phyloP scores from a whole-genome alignment of 2,113 vertebrate genomes.

The Acinonyx jubatus region DNA sequence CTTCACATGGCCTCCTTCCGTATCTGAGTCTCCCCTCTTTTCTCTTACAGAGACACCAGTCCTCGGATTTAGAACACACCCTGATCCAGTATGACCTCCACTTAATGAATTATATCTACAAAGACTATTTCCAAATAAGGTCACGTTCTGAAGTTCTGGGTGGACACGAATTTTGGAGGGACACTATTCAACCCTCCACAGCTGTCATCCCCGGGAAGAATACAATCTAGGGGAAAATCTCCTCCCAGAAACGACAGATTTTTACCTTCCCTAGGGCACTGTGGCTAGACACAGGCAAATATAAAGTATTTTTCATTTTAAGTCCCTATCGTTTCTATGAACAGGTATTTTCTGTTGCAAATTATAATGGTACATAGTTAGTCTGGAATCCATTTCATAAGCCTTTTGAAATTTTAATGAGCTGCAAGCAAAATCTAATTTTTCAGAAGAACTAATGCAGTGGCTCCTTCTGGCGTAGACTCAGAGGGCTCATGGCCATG shows the following conservation, averaged over 20 bases:
- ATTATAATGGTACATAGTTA: neutral
- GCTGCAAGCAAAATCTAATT: neutral
- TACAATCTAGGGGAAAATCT: neutral
- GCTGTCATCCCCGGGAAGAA: neutral
- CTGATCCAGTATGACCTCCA: neutral
- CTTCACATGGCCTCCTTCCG: neutral
- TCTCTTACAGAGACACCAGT: neutral
- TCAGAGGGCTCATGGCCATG: neutral
- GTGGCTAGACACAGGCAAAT: neutral
- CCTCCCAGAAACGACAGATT: neutral
- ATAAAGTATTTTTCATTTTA: neutral
- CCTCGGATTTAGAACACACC: neutral
- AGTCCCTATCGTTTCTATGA: neutral
- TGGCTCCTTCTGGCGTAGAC: neutral
- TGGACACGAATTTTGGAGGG: neutral
- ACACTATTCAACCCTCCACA: neutral
- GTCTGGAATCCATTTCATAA: neutral
- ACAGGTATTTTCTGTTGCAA: neutral
- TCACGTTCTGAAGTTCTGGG: neutral
- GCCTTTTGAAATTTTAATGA: conserved; percentile 31
- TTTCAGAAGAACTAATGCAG: neutral
- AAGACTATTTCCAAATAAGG: neutral
- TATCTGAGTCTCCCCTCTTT: neutral
- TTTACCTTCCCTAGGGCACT: neutral
- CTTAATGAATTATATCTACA: neutral